A percentile compares a stretch with the other conserved stretches of the same genome.
These are phyloP conservation scores for Sebastes itinus DNA, from an alignment of 2,797 vertebrate genomes.

Conservation along the genomic window DNA sequence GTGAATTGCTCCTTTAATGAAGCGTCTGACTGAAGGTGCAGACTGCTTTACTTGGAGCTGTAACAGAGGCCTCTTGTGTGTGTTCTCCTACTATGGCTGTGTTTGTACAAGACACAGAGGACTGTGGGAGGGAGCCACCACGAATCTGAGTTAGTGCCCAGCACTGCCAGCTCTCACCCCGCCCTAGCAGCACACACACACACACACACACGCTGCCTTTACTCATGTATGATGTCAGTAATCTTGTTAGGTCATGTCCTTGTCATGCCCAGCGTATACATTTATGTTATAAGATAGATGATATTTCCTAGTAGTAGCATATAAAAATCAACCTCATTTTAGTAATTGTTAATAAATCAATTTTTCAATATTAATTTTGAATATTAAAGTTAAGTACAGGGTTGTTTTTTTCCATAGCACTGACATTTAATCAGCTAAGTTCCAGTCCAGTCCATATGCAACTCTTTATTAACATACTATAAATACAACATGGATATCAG, in stretches of 20 bases:
- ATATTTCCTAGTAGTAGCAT: background rate
- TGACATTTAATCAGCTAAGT: background rate
- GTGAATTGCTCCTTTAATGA: background rate
- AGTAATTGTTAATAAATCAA: background rate
- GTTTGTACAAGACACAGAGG: slow-evolving; percentile 32
- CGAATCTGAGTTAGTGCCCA: slow-evolving; percentile 58
- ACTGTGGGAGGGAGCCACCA: background rate
- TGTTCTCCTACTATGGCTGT: slow-evolving; percentile 5
- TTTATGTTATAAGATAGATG: background rate
- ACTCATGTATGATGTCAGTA: background rate
- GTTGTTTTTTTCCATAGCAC: background rate
- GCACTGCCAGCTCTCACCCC: slow-evolving; percentile 32
- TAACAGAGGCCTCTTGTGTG: slow-evolving; percentile 30
- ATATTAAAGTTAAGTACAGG: background rate
- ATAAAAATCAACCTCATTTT: background rate
- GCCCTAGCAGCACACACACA: slow-evolving; percentile 1
- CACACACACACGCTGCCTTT: background rate
- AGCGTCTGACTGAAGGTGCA: background rate
- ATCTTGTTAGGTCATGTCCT: background rate
- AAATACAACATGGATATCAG: background rate
- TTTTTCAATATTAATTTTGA: background rate
- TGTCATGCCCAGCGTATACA: background rate
- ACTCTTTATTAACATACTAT: background rate
- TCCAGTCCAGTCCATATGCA: background rate
- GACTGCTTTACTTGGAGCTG: background rate